Base-by-base conservation (phyloP, 2,113 vertebrate species). In the Isichthys henryi region DNA sequence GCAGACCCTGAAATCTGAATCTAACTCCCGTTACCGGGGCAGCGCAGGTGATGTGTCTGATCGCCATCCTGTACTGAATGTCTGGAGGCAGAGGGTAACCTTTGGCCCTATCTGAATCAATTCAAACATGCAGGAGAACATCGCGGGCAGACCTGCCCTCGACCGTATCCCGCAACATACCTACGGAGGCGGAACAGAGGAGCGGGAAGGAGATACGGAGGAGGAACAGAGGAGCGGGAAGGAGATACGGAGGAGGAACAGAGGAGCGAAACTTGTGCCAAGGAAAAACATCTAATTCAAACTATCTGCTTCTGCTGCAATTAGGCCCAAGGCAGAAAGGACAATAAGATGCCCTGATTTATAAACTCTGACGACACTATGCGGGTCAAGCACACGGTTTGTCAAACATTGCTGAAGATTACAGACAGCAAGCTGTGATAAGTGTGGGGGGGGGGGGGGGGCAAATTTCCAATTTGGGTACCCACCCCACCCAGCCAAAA, bases 351-450 rank as follows among this genome's bases (percentile, higher is more conserved):
- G 77, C 90, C 91, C 91, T 88, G 66, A 90, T 92, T 87, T 56
- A 56, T 87, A 87, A 87, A 86, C 83, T 82, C 58, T 35, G 58
- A 89, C 23, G 87, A 62, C 10, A 87, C 91, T 91, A 92, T 89
- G 91, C 91, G 91, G 83, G 90, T 90, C 89, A 92, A 89, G 92
- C 46, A n/a, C 82, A 90, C 84, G 86, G 91, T 93, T 91, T 91
- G 88, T 88, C n/a, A 88, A 66, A 66, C 87, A 56, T n/a, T 46
- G 66, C 91, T 90, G 86, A 89, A 90, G 90, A 93, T 94, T 92
- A 93, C 86, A 48, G 90, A 89, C 91, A 46, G 87, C 93, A 91
- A 93, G 92, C 84, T 13, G 92, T 82, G 93, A 93, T 91, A 91
- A 88, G 92, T 90, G 50, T 84, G 82, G 8, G 90, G 90, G 86